Base-by-base conservation (phyloP, 2,888 invertebrate species). In the Tipula confusa region DNA sequence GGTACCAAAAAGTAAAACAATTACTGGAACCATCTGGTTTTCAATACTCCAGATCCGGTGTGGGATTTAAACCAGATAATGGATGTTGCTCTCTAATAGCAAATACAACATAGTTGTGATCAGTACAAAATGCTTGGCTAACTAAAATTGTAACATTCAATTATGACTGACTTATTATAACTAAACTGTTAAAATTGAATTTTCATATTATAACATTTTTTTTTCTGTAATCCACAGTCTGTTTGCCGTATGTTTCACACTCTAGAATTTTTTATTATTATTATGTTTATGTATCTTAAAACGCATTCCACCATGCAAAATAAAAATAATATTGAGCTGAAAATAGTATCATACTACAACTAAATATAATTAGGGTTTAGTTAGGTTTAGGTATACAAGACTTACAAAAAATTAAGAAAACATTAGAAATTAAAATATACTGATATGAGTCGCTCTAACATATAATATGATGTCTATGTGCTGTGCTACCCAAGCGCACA, bases 241-340 rank as follows among this genome's bases (percentile, higher is more conserved):
- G 80, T 80, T 29, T 29, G 80, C 80, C 31, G 80, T 29, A 80
- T 29, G 29, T 31, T 80, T 29, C 29, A 80, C 80, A 80, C 31
- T 80, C 80, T 80, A 80, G 31, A 80, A 80, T 80, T 80, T 64
- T 64, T 64, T 64, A 64, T 64, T 64, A 64, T 64, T 64, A 64
- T 48, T 18, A 48, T 48, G 18, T 18, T 48, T 48, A 48, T 48
- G 48, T 18, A 48, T 24, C 18, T 24, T 24, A 24, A 64, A 64
- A 64, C 18, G 64, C 64, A 64, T 24, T 64, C 64, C 64, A 64
- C 64, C 64, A 64, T 64, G 64, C 64, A 64, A 64, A 64, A 64
- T 64, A 64, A 24, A 24, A 64, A 64, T 64, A 64, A 64, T 64
- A 64, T 64, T 64, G 7, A 64, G 64, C 64, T 64, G 64, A 24